Conservation (phyloP, 2,113 vertebrate species). For the Apteryx owenii region DNA sequence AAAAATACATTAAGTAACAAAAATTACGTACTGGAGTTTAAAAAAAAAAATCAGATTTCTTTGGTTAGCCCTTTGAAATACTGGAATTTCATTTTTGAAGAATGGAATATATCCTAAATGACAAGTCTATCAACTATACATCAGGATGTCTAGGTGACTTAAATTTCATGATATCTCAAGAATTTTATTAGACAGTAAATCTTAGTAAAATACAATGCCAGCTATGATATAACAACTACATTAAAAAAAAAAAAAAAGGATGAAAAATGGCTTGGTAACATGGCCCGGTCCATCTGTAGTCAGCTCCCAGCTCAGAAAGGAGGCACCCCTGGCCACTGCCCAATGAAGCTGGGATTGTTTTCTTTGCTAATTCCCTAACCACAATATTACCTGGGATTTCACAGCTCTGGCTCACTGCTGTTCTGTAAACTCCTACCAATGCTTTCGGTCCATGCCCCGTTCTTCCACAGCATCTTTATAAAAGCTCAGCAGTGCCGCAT, state of each 20-base stretch:
- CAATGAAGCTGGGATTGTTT: background rate
- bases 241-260: background rate
- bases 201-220: background rate
- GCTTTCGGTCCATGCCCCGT: background rate
- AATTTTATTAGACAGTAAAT: constrained; percentile 1
- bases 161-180: background rate
- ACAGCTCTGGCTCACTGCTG: background rate
- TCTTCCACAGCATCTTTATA: background rate
- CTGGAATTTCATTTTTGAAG: background rate
- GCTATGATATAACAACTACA: background rate
- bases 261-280: background rate
- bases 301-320: background rate
- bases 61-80: background rate
- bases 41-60: background rate
- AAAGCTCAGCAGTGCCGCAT: background rate
- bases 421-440: background rate
- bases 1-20: background rate
- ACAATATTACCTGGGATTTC: background rate
- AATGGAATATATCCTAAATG: background rate
- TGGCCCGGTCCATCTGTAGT: background rate
- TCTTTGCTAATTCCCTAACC: background rate
- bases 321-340: background rate
- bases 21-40: background rate
- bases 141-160: background rate
- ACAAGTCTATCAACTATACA: background rate